Evolutionary conservation across 2,113 vertebrate genomes (phyloP).

Genomic region (Cryptotis parvus): DNA sequence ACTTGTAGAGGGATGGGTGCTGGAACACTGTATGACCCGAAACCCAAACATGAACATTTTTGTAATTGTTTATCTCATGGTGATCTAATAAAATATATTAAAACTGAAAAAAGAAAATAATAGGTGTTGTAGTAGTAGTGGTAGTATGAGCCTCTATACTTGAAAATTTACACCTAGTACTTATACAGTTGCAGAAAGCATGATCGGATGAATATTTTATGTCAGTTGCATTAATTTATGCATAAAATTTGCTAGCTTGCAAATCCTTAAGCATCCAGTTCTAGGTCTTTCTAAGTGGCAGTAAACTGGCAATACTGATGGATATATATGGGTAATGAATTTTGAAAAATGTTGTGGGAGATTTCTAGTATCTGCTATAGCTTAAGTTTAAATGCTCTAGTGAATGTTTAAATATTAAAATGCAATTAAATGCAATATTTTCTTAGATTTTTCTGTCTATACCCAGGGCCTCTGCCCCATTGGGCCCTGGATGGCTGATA

Average conservation of each 20-base stretch:
- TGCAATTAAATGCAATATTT: no score
- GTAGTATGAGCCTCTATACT: background rate
- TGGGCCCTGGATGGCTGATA: no score
- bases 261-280: background rate
- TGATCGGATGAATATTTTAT: no score
- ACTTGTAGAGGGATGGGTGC: no score
- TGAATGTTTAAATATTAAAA: background rate
- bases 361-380: background rate
- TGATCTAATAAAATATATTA: no score
- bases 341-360: background rate
- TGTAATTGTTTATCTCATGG: no score
- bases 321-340: background rate
- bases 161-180: background rate
- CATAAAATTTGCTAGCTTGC: background rate
- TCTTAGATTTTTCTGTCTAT: no score
- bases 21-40: no score
- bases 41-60: no score
- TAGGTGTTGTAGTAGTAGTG: background rate
- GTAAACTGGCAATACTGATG: background rate
- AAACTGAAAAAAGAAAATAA: no score
- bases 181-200: no score
- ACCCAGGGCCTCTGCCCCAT: no score
- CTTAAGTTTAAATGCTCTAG: background rate
- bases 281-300: background rate
- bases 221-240: background rate